phyloP scores from a whole-genome alignment of 2,888 invertebrate species.

The Aphidius colemani region DNA sequence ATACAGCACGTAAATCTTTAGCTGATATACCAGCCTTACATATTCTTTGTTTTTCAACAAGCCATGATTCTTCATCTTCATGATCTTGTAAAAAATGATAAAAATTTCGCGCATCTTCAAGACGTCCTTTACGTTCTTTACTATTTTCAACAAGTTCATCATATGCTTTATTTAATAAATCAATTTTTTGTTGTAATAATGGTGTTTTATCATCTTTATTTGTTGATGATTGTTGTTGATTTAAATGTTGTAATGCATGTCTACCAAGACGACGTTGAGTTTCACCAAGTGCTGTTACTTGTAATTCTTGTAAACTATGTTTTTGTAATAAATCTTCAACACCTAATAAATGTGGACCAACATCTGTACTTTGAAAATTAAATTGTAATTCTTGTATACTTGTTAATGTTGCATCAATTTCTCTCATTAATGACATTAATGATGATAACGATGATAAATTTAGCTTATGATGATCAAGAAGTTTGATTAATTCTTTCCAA shows the following conservation, averaged over 20 bases:
- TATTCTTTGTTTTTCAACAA: constrained; percentile 91
- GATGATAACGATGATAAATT: constrained; percentile 80
- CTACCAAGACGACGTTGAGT: constrained; percentile 78
- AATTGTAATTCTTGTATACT: constrained; percentile 83
- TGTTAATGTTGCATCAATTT: constrained; percentile 86
- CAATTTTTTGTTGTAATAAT: constrained; percentile 73
- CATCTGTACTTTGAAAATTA: constrained; percentile 80
- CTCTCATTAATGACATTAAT: constrained; percentile 85
- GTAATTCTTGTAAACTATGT: constrained; percentile 86
- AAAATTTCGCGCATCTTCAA: constrained; percentile 92
- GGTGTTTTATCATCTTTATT: constrained; percentile 53
- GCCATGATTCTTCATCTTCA: constrained; percentile 97
- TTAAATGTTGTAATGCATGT: constrained; percentile 60
- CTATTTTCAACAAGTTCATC: constrained; percentile 75
- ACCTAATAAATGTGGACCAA: constrained; percentile 90
- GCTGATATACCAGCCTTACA: constrained; percentile 92
- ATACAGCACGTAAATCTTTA: constrained; percentile 88
- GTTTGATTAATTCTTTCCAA: constrained; percentile 84
- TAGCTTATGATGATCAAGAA: constrained; percentile 81
- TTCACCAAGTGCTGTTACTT: constrained; percentile 84
- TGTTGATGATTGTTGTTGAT: constrained; percentile 38
- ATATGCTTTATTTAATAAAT: constrained; percentile 78
- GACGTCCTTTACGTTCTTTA: constrained; percentile 76
- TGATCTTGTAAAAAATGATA: constrained; percentile 96
- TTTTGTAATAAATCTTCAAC: constrained; percentile 95